phyloP scores from a whole-genome alignment of 2,113 vertebrate genomes.

The Nesogale talazaci region DNA sequence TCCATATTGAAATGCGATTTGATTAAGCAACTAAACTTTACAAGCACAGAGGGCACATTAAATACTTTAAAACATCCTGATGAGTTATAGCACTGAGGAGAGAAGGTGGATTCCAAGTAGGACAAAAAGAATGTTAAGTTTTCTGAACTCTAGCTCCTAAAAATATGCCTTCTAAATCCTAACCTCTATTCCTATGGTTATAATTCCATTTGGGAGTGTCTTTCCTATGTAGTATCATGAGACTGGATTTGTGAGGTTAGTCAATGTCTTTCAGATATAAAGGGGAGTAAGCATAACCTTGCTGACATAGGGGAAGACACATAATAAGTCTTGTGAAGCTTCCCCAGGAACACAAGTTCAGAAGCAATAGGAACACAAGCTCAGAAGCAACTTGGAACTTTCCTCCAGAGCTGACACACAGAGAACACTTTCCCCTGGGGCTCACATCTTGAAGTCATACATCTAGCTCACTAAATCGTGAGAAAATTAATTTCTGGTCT shows the following conservation, averaged over 20 bases:
- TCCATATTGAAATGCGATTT: not conserved
- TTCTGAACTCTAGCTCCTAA: too few species aligned
- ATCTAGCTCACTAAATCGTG: too few species aligned
- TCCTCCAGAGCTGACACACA: not conserved
- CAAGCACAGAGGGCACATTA: too few species aligned
- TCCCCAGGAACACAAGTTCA: not conserved
- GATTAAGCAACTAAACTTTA: slow-evolving; percentile 29
- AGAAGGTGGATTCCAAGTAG: too few species aligned
- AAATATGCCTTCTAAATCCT: too few species aligned
- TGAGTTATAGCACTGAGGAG: too few species aligned
- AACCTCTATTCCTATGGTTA: not conserved
- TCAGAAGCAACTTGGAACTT: not conserved
- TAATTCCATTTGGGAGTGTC: not conserved
- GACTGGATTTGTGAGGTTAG: not conserved
- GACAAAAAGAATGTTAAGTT: too few species aligned
- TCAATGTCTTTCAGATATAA: not conserved
- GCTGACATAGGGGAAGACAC: not conserved
- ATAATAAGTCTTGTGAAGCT: not conserved
- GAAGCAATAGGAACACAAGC: not conserved
- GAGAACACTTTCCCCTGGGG: not conserved
- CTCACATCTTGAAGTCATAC: too few species aligned
- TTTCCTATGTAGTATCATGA: not conserved
- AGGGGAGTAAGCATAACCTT: not conserved
- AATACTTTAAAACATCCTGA: too few species aligned
- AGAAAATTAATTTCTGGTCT: not conserved